phyloP scores from a whole-genome alignment of 2,797 vertebrate genomes.

The Melopsittacus undulatus region DNA sequence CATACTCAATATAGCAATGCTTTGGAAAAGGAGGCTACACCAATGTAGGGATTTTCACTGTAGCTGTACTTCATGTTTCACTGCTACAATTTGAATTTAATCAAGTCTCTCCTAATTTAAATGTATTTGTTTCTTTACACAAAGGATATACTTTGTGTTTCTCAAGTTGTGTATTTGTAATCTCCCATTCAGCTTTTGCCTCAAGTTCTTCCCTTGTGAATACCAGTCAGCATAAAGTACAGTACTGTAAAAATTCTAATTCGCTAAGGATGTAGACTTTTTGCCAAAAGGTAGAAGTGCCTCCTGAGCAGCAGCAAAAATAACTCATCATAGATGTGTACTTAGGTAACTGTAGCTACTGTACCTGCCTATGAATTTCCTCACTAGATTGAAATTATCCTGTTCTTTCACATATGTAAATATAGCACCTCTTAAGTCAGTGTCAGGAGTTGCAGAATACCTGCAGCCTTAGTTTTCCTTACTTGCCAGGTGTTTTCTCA shows the following conservation, averaged over 20 bases:
- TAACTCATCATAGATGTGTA: neutral
- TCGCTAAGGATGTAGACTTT: neutral
- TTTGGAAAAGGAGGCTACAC: neutral
- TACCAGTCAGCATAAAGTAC: neutral
- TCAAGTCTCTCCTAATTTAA: neutral
- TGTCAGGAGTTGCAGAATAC: neutral
- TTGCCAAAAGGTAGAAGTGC: neutral
- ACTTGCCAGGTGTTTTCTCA: neutral
- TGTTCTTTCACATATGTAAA: neutral
- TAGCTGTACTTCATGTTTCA: neutral
- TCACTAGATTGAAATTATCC: neutral
- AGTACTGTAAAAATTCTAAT: neutral
- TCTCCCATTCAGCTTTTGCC: neutral
- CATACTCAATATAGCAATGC: fast-evolving
- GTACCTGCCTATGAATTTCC: neutral
- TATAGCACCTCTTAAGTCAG: neutral
- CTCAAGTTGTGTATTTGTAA: neutral
- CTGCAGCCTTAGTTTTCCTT: neutral
- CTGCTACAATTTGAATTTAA: neutral
- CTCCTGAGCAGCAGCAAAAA: neutral
- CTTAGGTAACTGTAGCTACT: neutral
- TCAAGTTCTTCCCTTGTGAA: neutral
- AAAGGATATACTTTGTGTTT: neutral
- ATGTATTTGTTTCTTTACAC: neutral
- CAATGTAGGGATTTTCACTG: neutral